Evolutionary conservation across 1,140 invertebrate species (phyloP).

Genomic region (Panagrolaimus sp.): DNA sequence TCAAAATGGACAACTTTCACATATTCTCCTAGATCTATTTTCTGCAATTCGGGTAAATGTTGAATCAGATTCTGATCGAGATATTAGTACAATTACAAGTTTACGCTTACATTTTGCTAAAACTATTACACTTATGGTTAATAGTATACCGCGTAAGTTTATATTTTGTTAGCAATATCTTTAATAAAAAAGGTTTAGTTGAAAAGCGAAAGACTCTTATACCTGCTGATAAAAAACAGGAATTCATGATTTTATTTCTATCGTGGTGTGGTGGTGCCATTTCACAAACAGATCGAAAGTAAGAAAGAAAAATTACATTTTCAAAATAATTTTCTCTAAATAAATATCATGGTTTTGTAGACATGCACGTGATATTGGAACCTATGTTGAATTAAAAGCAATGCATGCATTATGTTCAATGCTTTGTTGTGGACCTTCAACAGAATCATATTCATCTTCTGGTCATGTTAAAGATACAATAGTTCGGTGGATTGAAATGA

Average conservation of each 20-base stretch:
- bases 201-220: conserved; percentile 77
- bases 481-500: conserved; percentile 83
- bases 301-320: conserved; percentile 15
- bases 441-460: conserved; percentile 68
- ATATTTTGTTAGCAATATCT: conserved; percentile 35
- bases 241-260: conserved; percentile 83
- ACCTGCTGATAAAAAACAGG: conserved; percentile 75
- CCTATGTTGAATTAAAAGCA: conserved; percentile 67
- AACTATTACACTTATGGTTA: conserved; percentile 84
- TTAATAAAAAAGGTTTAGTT: conserved; percentile 66
- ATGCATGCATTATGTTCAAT: conserved; percentile 82
- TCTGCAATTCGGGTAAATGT: conserved; percentile 84
- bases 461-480: conserved; percentile 71
- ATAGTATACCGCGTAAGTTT: conserved; percentile 75
- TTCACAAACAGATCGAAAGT: conserved; percentile 59
- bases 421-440: conserved; percentile 86
- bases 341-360: conserved; percentile 27
- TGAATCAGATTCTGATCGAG: conserved; percentile 72
- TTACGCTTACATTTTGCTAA: conserved; percentile 88
- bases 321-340: not conserved
- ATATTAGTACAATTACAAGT: conserved; percentile 66
- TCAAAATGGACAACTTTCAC: conserved; percentile 74
- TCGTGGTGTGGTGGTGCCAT: conserved; percentile 77
- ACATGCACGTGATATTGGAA: conserved; percentile 58
- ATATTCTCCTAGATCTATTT: conserved; percentile 85